phyloP scores from a whole-genome alignment of 2,113 vertebrate genomes.

The Engystomops pustulosus region DNA sequence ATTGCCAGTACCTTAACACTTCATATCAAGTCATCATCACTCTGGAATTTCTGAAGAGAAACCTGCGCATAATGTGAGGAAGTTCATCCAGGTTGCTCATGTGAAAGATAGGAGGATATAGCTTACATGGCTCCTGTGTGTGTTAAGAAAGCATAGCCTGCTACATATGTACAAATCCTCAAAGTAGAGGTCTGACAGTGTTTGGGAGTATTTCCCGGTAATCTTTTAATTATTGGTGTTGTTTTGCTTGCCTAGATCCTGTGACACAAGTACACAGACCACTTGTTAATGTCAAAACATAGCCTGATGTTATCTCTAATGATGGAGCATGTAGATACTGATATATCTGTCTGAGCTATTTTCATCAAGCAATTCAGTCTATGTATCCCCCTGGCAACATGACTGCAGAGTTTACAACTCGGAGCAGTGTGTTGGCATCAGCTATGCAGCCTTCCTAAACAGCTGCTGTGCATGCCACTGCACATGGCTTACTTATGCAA shows the following conservation, averaged over 20 bases:
- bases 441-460: constrained; percentile 81
- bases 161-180: background rate
- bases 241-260: background rate
- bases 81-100: background rate
- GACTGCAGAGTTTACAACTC: constrained; percentile 85
- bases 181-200: background rate
- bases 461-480: constrained; percentile 88
- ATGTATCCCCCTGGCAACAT: constrained; percentile 83
- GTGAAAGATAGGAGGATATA: background rate
- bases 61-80: constrained; percentile 5
- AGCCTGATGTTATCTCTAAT: constrained; percentile 64
- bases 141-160: background rate
- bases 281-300: constrained; percentile 63
- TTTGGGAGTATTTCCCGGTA: background rate
- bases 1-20: background rate
- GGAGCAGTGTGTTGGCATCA: constrained; percentile 88
- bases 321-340: constrained; percentile 69
- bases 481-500: constrained; percentile 85
- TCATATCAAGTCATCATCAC: constrained; percentile 6
- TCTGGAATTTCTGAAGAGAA: constrained; percentile 5
- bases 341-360: constrained; percentile 81
- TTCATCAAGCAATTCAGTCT: constrained; percentile 89
- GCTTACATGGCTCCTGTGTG: background rate
- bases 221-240: constrained; percentile 5
- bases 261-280: constrained; percentile 32